phyloP scores from a whole-genome alignment of 2,888 invertebrate genomes.

The Cephus pygmeus region DNA sequence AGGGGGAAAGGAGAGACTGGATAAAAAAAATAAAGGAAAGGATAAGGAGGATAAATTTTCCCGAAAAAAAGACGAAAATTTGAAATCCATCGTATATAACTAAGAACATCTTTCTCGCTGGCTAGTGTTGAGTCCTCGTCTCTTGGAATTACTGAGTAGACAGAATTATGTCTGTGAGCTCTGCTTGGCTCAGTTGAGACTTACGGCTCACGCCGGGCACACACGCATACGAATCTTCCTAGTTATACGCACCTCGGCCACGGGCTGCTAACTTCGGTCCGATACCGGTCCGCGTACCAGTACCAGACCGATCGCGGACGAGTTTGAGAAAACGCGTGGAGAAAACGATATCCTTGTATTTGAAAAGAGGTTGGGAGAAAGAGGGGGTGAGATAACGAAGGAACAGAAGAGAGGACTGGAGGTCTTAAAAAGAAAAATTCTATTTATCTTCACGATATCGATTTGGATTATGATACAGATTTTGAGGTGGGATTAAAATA shows the following conservation, averaged over 20 bases:
- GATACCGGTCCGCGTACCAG: constrained; percentile 1
- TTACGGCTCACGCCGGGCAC: constrained; percentile 62
- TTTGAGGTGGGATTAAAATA: constrained; percentile 1
- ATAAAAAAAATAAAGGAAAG: neutral
- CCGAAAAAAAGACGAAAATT: constrained; percentile 23
- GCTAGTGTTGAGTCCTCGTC: constrained; percentile 14
- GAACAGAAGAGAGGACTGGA: neutral
- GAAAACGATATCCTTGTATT: neutral
- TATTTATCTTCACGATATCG: constrained; percentile 9
- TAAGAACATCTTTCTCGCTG: constrained; percentile 25
- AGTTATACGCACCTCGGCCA: constrained; percentile 15
- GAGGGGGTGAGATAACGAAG: neutral
- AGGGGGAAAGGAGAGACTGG: constrained; percentile 14
- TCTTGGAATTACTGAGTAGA: constrained; percentile 64
- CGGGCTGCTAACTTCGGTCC: constrained; percentile 5
- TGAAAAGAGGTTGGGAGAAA: neutral
- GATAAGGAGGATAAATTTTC: constrained; percentile 1
- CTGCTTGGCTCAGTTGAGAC: constrained; percentile 63
- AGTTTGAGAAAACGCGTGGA: constrained; percentile 14
- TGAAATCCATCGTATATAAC: constrained; percentile 27
- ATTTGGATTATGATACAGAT: neutral
- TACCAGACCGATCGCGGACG: constrained; percentile 32
- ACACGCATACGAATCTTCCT: constrained; percentile 43
- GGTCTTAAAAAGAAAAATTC: neutral
- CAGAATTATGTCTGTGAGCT: constrained; percentile 64